phyloP scores from a whole-genome alignment of 2,113 vertebrate genomes.

The Thalassoma bifasciatum region DNA sequence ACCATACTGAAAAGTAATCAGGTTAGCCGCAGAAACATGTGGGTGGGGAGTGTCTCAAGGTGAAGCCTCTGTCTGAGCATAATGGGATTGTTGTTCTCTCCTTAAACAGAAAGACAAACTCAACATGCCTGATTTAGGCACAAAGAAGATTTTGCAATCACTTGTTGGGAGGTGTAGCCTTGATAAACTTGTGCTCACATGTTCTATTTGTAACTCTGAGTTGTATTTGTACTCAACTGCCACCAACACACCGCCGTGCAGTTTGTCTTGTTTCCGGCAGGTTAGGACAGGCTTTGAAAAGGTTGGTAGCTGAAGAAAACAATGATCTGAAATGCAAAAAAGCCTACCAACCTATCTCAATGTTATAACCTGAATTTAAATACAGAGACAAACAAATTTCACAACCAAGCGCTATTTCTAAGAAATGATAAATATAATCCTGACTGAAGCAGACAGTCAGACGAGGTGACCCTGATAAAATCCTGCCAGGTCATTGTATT shows the following conservation, averaged over 20 bases:
- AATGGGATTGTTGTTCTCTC: background rate
- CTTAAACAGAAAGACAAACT: constrained; percentile 2
- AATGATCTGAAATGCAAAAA: background rate
- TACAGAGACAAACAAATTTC: background rate
- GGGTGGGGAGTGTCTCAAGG: background rate
- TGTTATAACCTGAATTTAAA: background rate
- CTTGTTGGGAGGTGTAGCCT: background rate
- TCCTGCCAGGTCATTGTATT: too few relatives aligned
- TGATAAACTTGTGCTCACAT: constrained; percentile 1
- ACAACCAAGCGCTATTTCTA: background rate
- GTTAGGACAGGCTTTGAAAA: constrained; percentile 43
- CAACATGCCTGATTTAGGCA: background rate
- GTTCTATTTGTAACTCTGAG: background rate
- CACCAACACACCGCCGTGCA: background rate
- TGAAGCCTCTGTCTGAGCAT: background rate
- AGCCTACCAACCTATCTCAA: constrained; percentile 6
- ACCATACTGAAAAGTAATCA: background rate
- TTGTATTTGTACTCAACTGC: constrained; percentile 4
- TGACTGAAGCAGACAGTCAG: constrained; percentile 5
- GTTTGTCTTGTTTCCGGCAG: constrained; percentile 46
- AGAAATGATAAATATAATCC: background rate
- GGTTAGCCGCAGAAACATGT: background rate
- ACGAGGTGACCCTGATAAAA: background rate
- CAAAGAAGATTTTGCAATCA: background rate
- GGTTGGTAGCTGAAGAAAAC: background rate